phyloP scores from a whole-genome alignment of 2,797 vertebrate genomes.

The Adrianichthys oophorus region DNA sequence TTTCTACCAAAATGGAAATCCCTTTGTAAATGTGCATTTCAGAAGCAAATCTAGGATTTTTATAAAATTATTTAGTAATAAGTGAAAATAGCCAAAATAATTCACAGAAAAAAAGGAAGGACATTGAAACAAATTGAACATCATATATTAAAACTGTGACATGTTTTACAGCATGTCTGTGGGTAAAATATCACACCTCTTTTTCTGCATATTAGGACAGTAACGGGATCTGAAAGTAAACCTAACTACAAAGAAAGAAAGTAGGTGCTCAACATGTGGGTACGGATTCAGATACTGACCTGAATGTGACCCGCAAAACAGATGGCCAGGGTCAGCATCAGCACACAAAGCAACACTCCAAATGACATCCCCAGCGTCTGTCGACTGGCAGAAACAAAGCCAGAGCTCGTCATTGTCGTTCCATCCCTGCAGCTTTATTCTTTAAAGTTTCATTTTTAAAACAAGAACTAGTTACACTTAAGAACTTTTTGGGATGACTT shows the following conservation, averaged over 20 bases:
- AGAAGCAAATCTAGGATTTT: too few relatives aligned
- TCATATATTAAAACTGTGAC: too few relatives aligned
- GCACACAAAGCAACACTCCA: conserved; percentile 79
- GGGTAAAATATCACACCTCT: too few relatives aligned
- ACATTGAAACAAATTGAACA: too few relatives aligned
- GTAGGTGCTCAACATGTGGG: conserved; percentile 1
- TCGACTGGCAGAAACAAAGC: conserved; percentile 66
- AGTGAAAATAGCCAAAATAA: too few relatives aligned
- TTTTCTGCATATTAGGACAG: conserved; percentile 4
- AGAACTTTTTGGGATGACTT: conserved; percentile 3
- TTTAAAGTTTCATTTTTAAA: conserved; percentile 3
- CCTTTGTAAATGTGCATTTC: too few relatives aligned
- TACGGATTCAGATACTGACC: conserved; percentile 78
- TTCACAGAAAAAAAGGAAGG: too few relatives aligned
- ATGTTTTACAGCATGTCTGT: too few relatives aligned
- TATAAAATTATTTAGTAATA: too few relatives aligned
- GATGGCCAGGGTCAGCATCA: conserved; percentile 81
- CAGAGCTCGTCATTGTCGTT: not conserved
- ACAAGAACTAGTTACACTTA: not conserved
- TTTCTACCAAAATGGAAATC: too few relatives aligned
- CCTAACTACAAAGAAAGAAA: not conserved
- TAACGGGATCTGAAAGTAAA: too few relatives aligned
- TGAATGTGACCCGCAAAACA: conserved; percentile 86
- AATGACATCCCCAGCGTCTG: conserved; percentile 80
- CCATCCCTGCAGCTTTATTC: not conserved